Conservation (phyloP, 2,797 vertebrate species). For the Phrynocephalus vlangalii region DNA sequence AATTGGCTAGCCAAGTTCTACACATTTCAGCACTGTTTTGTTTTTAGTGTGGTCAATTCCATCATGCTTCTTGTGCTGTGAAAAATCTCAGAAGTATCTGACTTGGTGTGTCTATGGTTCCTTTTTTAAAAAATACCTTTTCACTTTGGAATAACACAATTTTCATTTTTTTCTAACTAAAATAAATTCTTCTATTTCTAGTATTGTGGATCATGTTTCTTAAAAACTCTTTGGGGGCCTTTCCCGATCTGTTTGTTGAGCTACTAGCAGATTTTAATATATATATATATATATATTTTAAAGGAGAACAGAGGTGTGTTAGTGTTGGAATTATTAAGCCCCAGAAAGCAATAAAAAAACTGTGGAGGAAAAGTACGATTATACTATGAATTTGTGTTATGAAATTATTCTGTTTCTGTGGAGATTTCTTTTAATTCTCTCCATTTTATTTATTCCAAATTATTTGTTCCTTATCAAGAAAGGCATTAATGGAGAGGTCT, state of each 20-base stretch:
- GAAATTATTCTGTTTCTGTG: background rate
- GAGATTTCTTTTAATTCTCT: background rate
- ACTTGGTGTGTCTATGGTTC: too few relatives aligned
- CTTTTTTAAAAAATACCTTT: too few relatives aligned
- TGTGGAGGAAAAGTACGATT: background rate
- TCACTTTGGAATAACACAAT: too few relatives aligned
- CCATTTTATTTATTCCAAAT: too few relatives aligned
- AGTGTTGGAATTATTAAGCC: background rate
- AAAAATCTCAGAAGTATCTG: conserved; percentile 5
- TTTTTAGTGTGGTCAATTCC: background rate
- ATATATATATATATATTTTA: conserved; percentile 34
- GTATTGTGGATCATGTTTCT: too few relatives aligned
- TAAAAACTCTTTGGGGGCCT: background rate
- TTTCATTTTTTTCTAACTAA: too few relatives aligned
- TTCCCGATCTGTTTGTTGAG: background rate
- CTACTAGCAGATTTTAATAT: conserved; percentile 30
- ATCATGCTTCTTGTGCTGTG: background rate
- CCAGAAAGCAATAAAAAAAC: background rate
- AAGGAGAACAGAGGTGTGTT: background rate
- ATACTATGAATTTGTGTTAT: background rate
- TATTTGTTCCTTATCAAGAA: too few relatives aligned
- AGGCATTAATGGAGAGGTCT: background rate
- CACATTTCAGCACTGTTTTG: background rate
- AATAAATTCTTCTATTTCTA: too few relatives aligned
- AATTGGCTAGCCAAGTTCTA: background rate